Evolutionary conservation across 2,797 vertebrate species (phyloP).

Genomic region (Percopsis omiscomaycus): DNA sequence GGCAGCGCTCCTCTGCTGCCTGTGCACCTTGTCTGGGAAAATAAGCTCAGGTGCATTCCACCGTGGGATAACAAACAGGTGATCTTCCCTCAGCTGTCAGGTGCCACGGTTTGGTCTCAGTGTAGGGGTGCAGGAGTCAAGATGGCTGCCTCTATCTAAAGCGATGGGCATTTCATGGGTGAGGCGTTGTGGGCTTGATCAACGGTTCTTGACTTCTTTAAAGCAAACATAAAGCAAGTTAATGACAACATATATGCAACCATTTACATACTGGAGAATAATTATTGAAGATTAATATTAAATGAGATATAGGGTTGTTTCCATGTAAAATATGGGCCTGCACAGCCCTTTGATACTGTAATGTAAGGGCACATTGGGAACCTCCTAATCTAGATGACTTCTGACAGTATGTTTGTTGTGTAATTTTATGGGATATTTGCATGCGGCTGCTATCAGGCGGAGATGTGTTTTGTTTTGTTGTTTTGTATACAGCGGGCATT

Average conservation of each 20-base stretch:
- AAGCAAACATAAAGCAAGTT: too few relatives aligned
- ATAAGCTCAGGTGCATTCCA: slow-evolving; percentile 63
- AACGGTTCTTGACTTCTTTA: too few relatives aligned
- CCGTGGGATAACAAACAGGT: slow-evolving; percentile 47
- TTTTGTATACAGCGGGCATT: slow-evolving; percentile 12
- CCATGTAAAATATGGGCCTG: too few relatives aligned
- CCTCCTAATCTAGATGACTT: too few relatives aligned
- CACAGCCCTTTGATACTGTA: too few relatives aligned
- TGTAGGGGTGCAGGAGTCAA: neutral
- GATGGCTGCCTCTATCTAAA: neutral
- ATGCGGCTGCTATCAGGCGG: slow-evolving; percentile 3
- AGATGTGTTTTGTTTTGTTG: slow-evolving; percentile 6
- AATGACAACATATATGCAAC: too few relatives aligned
- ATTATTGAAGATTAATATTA: too few relatives aligned
- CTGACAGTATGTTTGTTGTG: neutral
- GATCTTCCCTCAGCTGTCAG: slow-evolving; percentile 38
- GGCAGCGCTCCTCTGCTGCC: slow-evolving; percentile 63
- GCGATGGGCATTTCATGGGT: too few relatives aligned
- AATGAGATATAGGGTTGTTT: too few relatives aligned
- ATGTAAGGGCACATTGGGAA: too few relatives aligned
- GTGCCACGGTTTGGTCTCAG: slow-evolving; percentile 6
- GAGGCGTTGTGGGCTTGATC: too few relatives aligned
- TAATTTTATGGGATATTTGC: slow-evolving; percentile 5
- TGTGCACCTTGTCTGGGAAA: slow-evolving; percentile 72
- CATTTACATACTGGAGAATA: too few relatives aligned